Evolutionary conservation across 2,113 vertebrate genomes (phyloP), one percentile per base, ranked within the genome.

Genomic region (Ochotona curzoniae): DNA sequence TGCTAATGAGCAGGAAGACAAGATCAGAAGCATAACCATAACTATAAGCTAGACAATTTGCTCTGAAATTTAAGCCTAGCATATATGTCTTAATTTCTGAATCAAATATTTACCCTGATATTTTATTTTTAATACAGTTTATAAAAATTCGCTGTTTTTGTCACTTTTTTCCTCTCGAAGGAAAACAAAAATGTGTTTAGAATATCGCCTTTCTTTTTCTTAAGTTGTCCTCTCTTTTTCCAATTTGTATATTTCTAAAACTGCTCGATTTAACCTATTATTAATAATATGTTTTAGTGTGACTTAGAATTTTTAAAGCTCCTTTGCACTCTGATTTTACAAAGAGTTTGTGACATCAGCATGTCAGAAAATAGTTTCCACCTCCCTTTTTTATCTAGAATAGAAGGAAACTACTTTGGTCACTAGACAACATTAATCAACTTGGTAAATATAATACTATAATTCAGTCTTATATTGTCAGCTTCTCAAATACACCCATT

Each of bases 221-320:
- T 18, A 20, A 64, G 70, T 80, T 93, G 75, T 21, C 79, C 9
- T 82, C 5, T 88, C 5, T 20, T 74, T 83, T 74, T 1, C 13
- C 18, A 79, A 14, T 51, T 82, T 89, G n/a, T 64, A 30, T 60
- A 70, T 79, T 86, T 85, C 51, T 91, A 63, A 91, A 78, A 69
- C 20, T 67, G 69, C 3, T 73, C 49, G 38, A 73, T 23, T 75
- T 47, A 88, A 71, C 12, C 14, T 85, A 47, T 30, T 69, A 28
- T 82, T 85, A 82, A 47, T 88, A 69, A 47, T 51, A 75, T 69
- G 32, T 57, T 38, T 13, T 75, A 78, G 47, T 57, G 26, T 78
- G 26, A 89, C 86, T 89, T 89, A 60, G 5, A 69, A 23, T 44
- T 84, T 85, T 86, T 76, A 80, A 93, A 82, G 60, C 3, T 76